Evolutionary conservation across 2,797 vertebrate species (phyloP).

Genomic region (Neoniphon sammara): DNA sequence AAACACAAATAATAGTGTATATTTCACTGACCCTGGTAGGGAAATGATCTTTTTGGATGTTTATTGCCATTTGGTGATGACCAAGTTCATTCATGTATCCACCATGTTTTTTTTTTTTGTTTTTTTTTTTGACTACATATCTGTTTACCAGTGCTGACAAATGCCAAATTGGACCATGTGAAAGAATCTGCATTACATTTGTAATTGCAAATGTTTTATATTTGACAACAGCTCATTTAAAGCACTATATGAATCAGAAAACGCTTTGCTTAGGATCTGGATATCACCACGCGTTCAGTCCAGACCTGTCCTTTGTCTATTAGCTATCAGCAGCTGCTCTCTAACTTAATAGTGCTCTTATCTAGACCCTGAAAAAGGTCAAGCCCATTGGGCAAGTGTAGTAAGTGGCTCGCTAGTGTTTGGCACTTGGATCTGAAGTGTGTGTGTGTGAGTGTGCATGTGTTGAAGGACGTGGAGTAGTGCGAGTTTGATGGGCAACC

Average conservation of each 20-base stretch:
- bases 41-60: too few species aligned
- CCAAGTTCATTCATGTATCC: too few species aligned
- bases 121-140: neutral
- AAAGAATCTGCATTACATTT: slow-evolving; percentile 18
- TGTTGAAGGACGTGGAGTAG: neutral
- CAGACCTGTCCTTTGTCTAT: slow-evolving; percentile 57
- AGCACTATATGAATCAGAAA: slow-evolving; percentile 43
- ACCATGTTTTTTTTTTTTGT: too few species aligned
- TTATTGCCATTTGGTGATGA: too few species aligned
- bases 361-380: slow-evolving; percentile 71
- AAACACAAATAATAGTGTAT: too few species aligned
- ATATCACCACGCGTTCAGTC: slow-evolving; percentile 38
- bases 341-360: slow-evolving; percentile 65
- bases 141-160: neutral
- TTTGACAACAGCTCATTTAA: slow-evolving; percentile 27
- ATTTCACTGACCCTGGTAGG: too few species aligned
- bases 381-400: slow-evolving; percentile 49
- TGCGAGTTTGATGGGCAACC: slow-evolving; percentile 8
- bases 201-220: neutral
- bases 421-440: slow-evolving; percentile 39
- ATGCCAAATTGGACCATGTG: neutral
- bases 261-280: slow-evolving; percentile 12
- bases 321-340: slow-evolving; percentile 64
- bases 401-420: slow-evolving; percentile 56
- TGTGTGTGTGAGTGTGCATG: slow-evolving; percentile 5